Percentiles rank a stretch among this genome's conserved stretches.
These are phyloP conservation scores for Amia ocellicauda DNA, from an alignment of 2,113 vertebrate genomes.

Conservation along the genomic window DNA sequence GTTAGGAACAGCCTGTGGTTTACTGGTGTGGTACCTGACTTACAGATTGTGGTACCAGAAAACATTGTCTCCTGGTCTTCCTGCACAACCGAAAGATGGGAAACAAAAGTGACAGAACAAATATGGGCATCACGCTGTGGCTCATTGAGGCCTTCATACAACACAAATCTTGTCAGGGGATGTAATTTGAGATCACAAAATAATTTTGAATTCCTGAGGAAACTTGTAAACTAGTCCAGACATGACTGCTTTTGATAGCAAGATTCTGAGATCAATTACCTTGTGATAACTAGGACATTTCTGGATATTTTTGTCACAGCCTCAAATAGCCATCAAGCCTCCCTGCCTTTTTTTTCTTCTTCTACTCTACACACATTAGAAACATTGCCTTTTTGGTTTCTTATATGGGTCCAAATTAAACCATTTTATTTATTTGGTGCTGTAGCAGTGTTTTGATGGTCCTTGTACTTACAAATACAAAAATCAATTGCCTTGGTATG, in stretches of 20 bases:
- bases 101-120: slow-evolving; percentile 35
- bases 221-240: too few relatives aligned
- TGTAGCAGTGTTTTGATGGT: neutral
- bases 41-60: slow-evolving; percentile 83
- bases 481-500: too few relatives aligned
- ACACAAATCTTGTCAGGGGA: too few relatives aligned
- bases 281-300: too few relatives aligned
- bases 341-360: too few relatives aligned
- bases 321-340: too few relatives aligned
- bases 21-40: slow-evolving; percentile 79
- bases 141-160: neutral
- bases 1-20: slow-evolving; percentile 71
- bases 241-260: too few relatives aligned
- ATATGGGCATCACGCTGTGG: neutral
- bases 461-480: too few relatives aligned
- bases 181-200: too few relatives aligned
- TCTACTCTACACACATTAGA: neutral
- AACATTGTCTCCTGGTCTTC: slow-evolving; percentile 81
- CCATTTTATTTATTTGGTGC: slow-evolving; percentile 32
- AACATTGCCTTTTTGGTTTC: slow-evolving; percentile 17
- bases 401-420: slow-evolving; percentile 35
- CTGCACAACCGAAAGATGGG: slow-evolving; percentile 58
- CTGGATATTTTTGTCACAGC: too few relatives aligned
- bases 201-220: too few relatives aligned
- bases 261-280: too few relatives aligned